A percentile compares a stretch with the other conserved stretches of the same genome.
Conservation (phyloP, 2,113 vertebrate genomes). For the Mellivora capensis region DNA sequence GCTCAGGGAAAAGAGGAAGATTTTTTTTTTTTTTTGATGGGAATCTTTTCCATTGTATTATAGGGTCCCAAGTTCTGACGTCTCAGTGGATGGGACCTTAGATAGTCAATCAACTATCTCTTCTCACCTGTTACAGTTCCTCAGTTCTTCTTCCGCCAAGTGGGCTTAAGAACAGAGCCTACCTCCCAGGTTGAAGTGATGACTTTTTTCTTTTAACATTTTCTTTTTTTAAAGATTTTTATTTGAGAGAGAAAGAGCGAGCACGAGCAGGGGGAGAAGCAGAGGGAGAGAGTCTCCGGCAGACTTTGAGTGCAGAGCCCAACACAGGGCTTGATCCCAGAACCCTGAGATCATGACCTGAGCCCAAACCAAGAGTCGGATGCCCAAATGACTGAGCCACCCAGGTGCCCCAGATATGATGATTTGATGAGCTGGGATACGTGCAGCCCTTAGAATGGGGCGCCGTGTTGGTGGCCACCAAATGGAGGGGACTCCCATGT, state of each 20-base stretch:
- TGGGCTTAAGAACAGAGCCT: not conserved
- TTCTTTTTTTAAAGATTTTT: not conserved
- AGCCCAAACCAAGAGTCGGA: not conserved
- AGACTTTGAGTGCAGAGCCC: not conserved
- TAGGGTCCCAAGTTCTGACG: not conserved
- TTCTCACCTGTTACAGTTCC: not conserved
- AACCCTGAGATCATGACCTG: not conserved
- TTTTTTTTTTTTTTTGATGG: not conserved
- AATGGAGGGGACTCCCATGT: rapidly evolving
- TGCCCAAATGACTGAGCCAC: not conserved
- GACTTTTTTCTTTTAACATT: not conserved
- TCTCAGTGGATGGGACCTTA: not conserved
- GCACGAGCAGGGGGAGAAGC: not conserved
- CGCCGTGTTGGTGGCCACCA: rapidly evolving
- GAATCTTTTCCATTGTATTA: not conserved
- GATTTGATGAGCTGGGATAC: not conserved
- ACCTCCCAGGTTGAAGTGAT: not conserved
- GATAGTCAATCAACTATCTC: not conserved
- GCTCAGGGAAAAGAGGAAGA: not conserved
- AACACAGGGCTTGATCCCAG: not conserved
- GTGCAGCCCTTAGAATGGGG: not conserved
- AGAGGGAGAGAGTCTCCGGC: not conserved
- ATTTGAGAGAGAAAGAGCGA: not conserved
- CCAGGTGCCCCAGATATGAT: not conserved
- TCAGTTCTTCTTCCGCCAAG: not conserved